phyloP scores from a whole-genome alignment of 2,888 invertebrate species.

The Cantharis rustica region DNA sequence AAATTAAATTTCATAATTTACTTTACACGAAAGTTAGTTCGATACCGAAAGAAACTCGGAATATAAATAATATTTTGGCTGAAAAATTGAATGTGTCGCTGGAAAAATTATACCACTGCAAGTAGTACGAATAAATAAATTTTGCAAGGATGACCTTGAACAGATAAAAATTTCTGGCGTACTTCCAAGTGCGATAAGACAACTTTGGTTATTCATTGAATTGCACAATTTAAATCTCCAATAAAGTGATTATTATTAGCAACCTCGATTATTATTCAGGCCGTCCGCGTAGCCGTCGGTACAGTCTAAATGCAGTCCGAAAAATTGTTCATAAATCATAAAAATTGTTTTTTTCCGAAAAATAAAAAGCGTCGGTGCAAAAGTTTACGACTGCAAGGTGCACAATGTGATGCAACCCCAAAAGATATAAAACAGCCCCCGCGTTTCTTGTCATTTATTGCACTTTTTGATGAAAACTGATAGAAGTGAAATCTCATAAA shows the following conservation, averaged over 20 bases:
- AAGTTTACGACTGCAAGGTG: not conserved
- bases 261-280: not conserved
- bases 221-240: no score
- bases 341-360: no score
- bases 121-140: not conserved
- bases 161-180: not conserved
- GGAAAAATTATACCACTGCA: no score
- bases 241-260: not conserved
- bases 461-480: not conserved
- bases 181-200: not conserved
- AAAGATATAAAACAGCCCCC: not conserved
- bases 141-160: not conserved
- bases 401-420: not conserved
- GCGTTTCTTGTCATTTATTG: not conserved
- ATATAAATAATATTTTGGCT: no score
- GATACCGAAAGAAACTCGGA: no score
- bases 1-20: no score
- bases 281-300: not conserved
- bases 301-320: not conserved
- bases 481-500: not conserved
- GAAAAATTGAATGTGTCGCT: no score
- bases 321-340: no score
- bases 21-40: no score
- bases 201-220: not conserved
- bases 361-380: not conserved